Evolutionary conservation across 1,140 invertebrate species (phyloP), one percentile per base, ranked within the genome.

Genomic region (Drosophila murphyi): DNA sequence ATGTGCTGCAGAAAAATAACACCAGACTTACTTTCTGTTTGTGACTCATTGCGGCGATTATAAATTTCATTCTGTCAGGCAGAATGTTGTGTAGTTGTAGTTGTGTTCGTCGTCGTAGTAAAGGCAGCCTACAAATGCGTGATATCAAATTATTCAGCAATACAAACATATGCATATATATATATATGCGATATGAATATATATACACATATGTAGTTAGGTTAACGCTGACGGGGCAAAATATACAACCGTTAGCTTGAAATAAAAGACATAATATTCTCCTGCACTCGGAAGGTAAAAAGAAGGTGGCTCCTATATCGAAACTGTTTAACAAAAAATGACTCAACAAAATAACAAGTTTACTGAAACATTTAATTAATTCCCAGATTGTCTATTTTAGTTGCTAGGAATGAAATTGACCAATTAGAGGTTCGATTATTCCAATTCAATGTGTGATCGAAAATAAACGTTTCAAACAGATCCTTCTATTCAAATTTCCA

Each of bases 21-120:
- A 29, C 34, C 45, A 5, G n/a, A 63, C 28, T 43, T 61, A 48
- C 35, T 69, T 61, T 41, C 51, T 62, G 6, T 35, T 28, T 34
- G 45, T 74, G 72, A 74, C 51, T 74, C 72, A 74, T 50, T 62
- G 20, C 2, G 37, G n/a, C 8, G 72, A 56, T 70, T 74, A 74
- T 70, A 70, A 67, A 74, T 57, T 41, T 8, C 7, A 62, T 70
- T 59, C 52, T 35, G 29, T 35, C 60, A 61, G 34, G 37, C 41
- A 34, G 43, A 8, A 4, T n/a, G 3, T 47, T 2, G 54, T 28
- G 28, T 7, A 31, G 3, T 47, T 2, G 54, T 28, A 10, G 39
- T 41, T 10, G 39, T 50, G 32, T 32, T 4, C 4, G 51, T 54
- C 6, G 31, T 54, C 2, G 32, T 48, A n/a, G 32, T 55, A 7